Conservation (phyloP, 2,888 invertebrate genomes). For the Thalpophila matura region DNA sequence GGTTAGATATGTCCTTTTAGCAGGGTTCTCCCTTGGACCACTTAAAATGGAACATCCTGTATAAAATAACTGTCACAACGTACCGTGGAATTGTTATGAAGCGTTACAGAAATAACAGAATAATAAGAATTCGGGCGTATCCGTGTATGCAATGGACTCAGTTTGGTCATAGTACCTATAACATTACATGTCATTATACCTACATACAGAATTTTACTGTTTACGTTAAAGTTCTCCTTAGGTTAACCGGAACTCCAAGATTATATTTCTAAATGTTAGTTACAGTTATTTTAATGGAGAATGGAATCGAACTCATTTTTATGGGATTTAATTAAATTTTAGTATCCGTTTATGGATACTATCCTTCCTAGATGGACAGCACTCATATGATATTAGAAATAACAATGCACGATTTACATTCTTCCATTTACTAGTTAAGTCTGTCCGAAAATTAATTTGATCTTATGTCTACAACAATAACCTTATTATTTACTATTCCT, state of each 20-base stretch:
- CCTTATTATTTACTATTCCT: no score
- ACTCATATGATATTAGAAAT: no score
- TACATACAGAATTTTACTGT: slow-evolving; percentile 16
- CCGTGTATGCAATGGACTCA: not conserved
- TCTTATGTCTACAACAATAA: no score
- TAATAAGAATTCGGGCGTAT: slow-evolving; percentile 12
- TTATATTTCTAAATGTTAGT: not conserved
- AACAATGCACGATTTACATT: no score
- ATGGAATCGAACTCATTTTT: not conserved
- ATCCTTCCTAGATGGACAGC: no score
- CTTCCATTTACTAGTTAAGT: no score
- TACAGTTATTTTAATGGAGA: slow-evolving; percentile 8
- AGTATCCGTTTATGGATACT: not conserved
- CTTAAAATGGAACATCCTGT: no score
- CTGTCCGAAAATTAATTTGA: no score
- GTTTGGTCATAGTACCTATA: not conserved
- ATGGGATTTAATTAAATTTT: not conserved
- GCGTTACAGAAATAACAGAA: slow-evolving; percentile 21
- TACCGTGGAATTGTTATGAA: not conserved
- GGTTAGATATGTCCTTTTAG: no score
- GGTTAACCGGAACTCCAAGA: not conserved
- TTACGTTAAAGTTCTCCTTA: not conserved
- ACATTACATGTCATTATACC: not conserved
- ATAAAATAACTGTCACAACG: slow-evolving; percentile 21
- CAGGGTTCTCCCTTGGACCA: no score